Evolutionary conservation across 2,797 vertebrate species (phyloP).

Genomic region (Huso huso): DNA sequence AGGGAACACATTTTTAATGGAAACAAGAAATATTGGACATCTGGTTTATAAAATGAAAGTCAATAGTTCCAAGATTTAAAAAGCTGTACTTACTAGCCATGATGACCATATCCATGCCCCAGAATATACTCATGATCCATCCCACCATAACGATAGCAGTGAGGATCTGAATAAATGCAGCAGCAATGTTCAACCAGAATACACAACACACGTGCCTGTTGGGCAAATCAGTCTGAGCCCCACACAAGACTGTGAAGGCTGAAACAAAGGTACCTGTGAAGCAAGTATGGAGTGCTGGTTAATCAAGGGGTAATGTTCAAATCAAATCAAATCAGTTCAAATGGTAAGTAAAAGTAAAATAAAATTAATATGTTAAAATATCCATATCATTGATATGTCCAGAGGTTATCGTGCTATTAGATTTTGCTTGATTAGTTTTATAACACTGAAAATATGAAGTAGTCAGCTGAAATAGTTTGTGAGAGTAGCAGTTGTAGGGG

Average conservation of each 20-base stretch:
- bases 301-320: too few relatives aligned
- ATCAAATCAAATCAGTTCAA: too few relatives aligned
- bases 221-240: constrained; percentile 82
- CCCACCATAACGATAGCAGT: constrained; percentile 95
- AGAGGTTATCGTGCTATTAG: too few relatives aligned
- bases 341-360: not conserved
- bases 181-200: constrained; percentile 93
- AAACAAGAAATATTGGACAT: too few relatives aligned
- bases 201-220: constrained; percentile 87
- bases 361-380: not conserved
- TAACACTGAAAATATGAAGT: too few relatives aligned
- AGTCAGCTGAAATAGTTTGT: too few relatives aligned
- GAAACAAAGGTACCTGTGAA: constrained; percentile 85
- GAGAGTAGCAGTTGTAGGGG: too few relatives aligned
- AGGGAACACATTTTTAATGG: too few relatives aligned
- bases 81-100: constrained; percentile 79
- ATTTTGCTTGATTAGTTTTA: too few relatives aligned
- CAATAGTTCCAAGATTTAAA: not conserved
- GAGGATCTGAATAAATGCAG: constrained; percentile 90
- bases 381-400: too few relatives aligned
- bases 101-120: constrained; percentile 99
- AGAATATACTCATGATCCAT: constrained; percentile 99
- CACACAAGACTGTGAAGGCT: constrained; percentile 88
- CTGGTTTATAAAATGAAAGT: too few relatives aligned
- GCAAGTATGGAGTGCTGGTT: constrained; percentile 4